Percentiles rank a stretch among this genome's conserved stretches.
These are phyloP conservation scores for Alitta virens DNA, from an alignment of 2,888 invertebrate genomes.

Conservation along the genomic window DNA sequence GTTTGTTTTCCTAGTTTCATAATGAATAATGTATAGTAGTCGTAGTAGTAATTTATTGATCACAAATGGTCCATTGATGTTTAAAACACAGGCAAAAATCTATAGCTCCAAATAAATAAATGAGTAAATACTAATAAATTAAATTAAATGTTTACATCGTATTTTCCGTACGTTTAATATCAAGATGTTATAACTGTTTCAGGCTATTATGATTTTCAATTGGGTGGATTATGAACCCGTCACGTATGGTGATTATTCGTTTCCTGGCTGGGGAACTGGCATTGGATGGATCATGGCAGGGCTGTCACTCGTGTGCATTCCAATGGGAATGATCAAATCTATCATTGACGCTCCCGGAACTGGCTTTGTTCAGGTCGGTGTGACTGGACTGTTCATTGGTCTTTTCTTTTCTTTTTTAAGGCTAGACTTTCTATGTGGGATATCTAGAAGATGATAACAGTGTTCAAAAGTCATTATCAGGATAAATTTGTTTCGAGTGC, in stretches of 20 bases:
- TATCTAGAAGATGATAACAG: no score
- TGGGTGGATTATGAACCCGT: constrained; percentile 84
- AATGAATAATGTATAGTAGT: no score
- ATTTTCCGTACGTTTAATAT: not conserved
- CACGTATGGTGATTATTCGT: constrained; percentile 77
- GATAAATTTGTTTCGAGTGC: no score
- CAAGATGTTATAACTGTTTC: constrained; percentile 6
- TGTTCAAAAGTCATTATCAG: no score
- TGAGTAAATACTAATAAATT: not conserved
- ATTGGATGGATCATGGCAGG: constrained; percentile 85
- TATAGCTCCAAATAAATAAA: not conserved
- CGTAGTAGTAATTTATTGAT: no score
- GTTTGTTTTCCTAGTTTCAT: no score
- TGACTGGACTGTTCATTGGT: no score
- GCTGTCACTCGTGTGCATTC: constrained; percentile 80
- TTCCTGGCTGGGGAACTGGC: constrained; percentile 78
- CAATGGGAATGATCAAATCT: constrained; percentile 70
- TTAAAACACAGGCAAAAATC: not conserved
- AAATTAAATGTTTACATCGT: not conserved
- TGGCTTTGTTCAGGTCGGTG: constrained; percentile 70
- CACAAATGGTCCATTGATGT: no score
- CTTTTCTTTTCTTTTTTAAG: no score
- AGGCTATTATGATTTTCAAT: constrained; percentile 79
- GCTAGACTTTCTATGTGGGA: no score
- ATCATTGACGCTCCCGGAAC: constrained; percentile 71